Conservation (phyloP, 1,140 invertebrate genomes). For the Drosophila leontia region DNA sequence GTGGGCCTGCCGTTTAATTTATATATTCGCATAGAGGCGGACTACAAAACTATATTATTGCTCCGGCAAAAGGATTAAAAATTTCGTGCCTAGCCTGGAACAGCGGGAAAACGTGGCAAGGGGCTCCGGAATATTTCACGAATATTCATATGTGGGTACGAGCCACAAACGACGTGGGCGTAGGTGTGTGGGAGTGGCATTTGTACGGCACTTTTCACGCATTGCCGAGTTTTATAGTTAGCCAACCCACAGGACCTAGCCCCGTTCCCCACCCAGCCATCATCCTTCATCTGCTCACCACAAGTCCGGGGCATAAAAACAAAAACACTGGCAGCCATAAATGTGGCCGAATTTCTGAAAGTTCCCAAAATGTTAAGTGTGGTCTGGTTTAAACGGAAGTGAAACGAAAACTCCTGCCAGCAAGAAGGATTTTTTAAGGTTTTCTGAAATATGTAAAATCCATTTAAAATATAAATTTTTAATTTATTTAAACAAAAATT, state of each 20-base stretch:
- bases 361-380: slow-evolving; percentile 40
- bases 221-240: slow-evolving; percentile 76
- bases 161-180: slow-evolving; percentile 1
- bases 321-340: slow-evolving; percentile 56
- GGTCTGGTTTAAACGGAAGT: slow-evolving; percentile 17
- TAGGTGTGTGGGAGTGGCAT: slow-evolving; percentile 46
- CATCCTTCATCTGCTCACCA: slow-evolving; percentile 44
- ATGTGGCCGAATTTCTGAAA: slow-evolving; percentile 54
- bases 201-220: slow-evolving; percentile 74
- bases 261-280: neutral
- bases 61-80: slow-evolving; percentile 77
- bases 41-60: slow-evolving; percentile 71
- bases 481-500: neutral
- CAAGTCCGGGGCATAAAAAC: slow-evolving; percentile 52
- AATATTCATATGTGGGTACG: slow-evolving; percentile 33
- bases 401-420: neutral
- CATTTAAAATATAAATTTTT: neutral
- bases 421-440: slow-evolving; percentile 23
- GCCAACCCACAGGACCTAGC: slow-evolving; percentile 30
- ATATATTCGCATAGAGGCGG: slow-evolving; percentile 52
- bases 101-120: slow-evolving; percentile 5
- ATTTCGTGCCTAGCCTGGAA: slow-evolving; percentile 63
- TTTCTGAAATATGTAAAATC: neutral
- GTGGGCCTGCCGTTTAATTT: slow-evolving; percentile 71
- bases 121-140: slow-evolving; percentile 18